phyloP scores from a whole-genome alignment of 1,140 invertebrate genomes.

The Macrobrachium rosenbergii region DNA sequence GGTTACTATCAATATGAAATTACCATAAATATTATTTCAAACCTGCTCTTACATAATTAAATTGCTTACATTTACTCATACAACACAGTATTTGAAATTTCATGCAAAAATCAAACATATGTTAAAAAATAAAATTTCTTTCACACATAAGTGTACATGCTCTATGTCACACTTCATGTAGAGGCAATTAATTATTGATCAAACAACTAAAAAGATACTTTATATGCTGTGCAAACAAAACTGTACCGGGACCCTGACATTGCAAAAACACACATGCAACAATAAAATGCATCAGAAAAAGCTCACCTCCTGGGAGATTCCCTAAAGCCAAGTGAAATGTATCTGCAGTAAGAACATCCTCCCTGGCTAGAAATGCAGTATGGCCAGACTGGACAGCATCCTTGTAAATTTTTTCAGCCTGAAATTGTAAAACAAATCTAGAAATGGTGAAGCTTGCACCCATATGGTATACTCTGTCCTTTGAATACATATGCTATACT shows the following conservation, averaged over 20 bases:
- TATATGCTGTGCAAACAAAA: background rate
- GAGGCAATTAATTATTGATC: too few relatives aligned
- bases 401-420: conserved; percentile 60
- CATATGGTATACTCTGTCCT: background rate
- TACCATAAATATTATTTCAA: too few relatives aligned
- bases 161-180: too few relatives aligned
- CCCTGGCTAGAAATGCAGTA: conserved; percentile 43
- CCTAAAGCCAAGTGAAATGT: conserved; percentile 50
- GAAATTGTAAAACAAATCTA: background rate
- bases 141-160: too few relatives aligned
- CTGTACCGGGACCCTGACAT: background rate
- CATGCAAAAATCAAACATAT: too few relatives aligned
- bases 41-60: too few relatives aligned
- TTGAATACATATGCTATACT: background rate
- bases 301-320: conserved; percentile 55
- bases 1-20: too few relatives aligned
- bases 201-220: too few relatives aligned
- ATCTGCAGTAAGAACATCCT: conserved; percentile 38
- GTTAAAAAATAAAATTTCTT: too few relatives aligned
- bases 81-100: too few relatives aligned
- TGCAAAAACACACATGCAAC: background rate
- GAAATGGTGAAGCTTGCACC: background rate
- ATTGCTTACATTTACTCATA: too few relatives aligned
- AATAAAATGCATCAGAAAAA: background rate
- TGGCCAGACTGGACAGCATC: conserved; percentile 56